Base-by-base conservation (phyloP, 2,888 invertebrate genomes). In the Mythimna ferrago region DNA sequence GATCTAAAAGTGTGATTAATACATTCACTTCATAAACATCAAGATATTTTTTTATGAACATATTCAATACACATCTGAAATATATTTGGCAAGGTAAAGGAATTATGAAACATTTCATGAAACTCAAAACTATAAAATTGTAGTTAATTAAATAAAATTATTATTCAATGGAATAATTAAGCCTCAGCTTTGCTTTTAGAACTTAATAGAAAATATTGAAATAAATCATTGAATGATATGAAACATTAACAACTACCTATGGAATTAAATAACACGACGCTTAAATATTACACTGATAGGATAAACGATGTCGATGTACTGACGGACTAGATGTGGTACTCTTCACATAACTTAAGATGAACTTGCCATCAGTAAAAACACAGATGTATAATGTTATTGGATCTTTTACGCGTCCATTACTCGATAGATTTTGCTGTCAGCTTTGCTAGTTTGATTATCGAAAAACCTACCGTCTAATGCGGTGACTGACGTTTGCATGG, bases 241-340 rank as follows among this genome's bases (percentile, higher is more conserved):
- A 70, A 10, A 74, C 74, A 70, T 70, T 41, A 74, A 73, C 62
- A n/a, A 75, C 76, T 77, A 68, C 7, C 51, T 78, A 76, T 80
- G 78, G 71, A 81, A 69, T 81, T 76, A 86, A 76, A 82, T 80
- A 76, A 70, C 78, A 74, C 69, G 69, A 70, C 35, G 48, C 61
- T 71, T 74, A 73, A 77, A 75, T 74, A 72, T 76, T 65, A 79
- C 66, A 66, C 54, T 81, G 69, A 81, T 81, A 81, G 54, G 58
- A 60, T 26, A 35, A 60, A 51, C 32, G 38, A 70, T 54, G 21
- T 51, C 57, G n/a, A 68, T 81, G 57, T 65, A 77, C 44, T 41
- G 41, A 65, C 21, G 38, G 10, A 65, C 69, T 53, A 65, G 60
- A 71, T 38, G 38, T 14, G 32, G n/a, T 44, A 44, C 16, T 6